Base-by-base conservation (phyloP, 2,113 vertebrate genomes). In the Seriola dumerili region DNA sequence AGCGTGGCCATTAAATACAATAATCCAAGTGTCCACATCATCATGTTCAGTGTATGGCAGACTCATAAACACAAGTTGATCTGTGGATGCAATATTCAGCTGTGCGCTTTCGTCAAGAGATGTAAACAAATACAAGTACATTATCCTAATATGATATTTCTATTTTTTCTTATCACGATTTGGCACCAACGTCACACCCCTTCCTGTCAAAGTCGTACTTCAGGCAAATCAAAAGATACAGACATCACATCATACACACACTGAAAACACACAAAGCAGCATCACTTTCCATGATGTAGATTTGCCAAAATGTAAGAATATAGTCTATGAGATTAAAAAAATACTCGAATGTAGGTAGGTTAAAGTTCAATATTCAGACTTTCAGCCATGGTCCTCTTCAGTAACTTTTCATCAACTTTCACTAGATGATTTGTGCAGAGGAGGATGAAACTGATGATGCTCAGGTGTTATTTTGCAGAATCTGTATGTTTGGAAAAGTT, bases 1-100 rank as follows among this genome's bases (percentile, higher is more conserved):
- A 38, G 4, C 70, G 36, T 34, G 21, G 54, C 12, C 59, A 70
- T 63, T 76, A 54, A 72, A 71, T 81, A 67, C 72, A 72, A 74
- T 74, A 73, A 52, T 67, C 46, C 29, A 40, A 46, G 36, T 42
- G 19, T 32, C 4, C 36, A 52, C 19, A n/a, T 68, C 57, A 55
- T 58, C 40, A 44, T 67, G 17, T 75, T 76, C 42, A 46, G 19
- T 52, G 19, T 34, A 3, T 1, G 58, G 23, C 36, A 14, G 34
- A 54, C 5, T 50, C 29, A 61, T 5, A 38, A 52, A 21, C 21
- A 52, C 19, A 59, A 25, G 25, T 40, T n/a, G 11, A 14, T 69
- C 64, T 63, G 14, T 54, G 1, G 21, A 69, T 46, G 52, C 1
- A 52, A 10, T 52, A 16, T 61, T 10, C 65, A 62, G n/a, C 36